phyloP scores from a whole-genome alignment of 2,797 vertebrate species.

The Garrulus glandarius region DNA sequence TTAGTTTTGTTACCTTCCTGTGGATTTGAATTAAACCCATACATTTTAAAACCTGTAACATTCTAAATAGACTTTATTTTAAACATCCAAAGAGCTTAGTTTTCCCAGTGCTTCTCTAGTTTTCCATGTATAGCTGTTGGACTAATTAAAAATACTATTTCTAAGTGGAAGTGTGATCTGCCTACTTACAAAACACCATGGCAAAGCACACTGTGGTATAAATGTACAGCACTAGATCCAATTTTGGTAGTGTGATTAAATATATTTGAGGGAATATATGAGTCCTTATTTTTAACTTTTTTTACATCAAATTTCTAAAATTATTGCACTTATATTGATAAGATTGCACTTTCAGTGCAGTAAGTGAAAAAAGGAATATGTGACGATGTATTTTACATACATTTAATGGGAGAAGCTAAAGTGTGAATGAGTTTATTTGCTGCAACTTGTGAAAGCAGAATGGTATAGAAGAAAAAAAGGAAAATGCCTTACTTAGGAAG shows the following conservation, averaged over 20 bases:
- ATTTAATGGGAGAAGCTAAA: background rate
- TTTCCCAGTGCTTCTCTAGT: background rate
- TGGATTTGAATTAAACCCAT: background rate
- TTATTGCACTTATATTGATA: background rate
- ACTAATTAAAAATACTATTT: background rate
- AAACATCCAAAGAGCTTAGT: background rate
- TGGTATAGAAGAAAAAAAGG: background rate
- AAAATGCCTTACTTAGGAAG: background rate
- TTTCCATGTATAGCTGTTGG: background rate
- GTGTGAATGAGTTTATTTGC: background rate
- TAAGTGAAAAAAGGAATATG: background rate
- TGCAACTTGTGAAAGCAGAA: background rate
- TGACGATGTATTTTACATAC: fast-evolving
- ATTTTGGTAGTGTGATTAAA: background rate
- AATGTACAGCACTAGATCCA: background rate
- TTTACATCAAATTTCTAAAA: background rate
- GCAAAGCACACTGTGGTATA: background rate
- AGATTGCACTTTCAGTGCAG: background rate
- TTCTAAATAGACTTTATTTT: background rate
- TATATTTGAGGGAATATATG: background rate
- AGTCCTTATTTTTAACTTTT: background rate
- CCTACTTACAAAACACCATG: background rate
- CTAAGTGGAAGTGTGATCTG: background rate
- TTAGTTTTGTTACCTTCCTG: background rate
- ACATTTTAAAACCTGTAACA: background rate